Base-by-base conservation (phyloP, 1,140 invertebrate species). In the Drosophila lacteicornis region DNA sequence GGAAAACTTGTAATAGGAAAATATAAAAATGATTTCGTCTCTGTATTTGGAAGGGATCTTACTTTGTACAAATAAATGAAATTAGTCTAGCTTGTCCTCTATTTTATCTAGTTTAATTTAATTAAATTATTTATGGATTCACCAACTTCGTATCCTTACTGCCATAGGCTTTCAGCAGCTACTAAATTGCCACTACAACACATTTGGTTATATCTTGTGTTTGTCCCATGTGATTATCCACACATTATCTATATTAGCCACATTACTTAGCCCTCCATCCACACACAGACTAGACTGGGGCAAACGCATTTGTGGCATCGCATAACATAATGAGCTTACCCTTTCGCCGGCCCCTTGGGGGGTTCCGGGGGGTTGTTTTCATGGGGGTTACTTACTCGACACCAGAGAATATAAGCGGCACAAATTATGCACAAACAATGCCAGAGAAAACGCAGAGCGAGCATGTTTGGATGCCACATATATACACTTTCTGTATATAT, bases 361-460 rank as follows among this genome's bases (percentile, higher is more conserved):
- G 8, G 13, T 12, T 30, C 45, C 22, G 25, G 66, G 7, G 19
- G 55, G 36, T 57, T 22, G 36, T 56, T 56, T 56, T 42, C 30
- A 42, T 27, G 9, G 38, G 36, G 50, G 36, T 56, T 55, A 56
- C 60, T 71, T 71, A 50, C 69, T 19, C 38, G 36, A 33, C 25
- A n/a, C n/a, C 15, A 36, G 49, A 46, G 49, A n/a, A 51, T 68
- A 58, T 59, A 43, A 43, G 53, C 27, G 49, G 15, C 63, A 62
- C 66, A 63, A 78, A 69, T 77, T 78, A 69, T 68, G 56, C 74
- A 42, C 50, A 40, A 61, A 70, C 66, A 75, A 51, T 75, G 69
- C 33, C 45, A 43, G 40, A 25, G 70, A 50, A 59, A 58, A 42
- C 49, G 51, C 43, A 49, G 33, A 38, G 65, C 27, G 25, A 17